A percentile compares a stretch with the other conserved stretches of the same genome.
Evolutionary conservation across 2,888 invertebrate genomes (phyloP).

Genomic region (Phrixothrix hirtus): DNA sequence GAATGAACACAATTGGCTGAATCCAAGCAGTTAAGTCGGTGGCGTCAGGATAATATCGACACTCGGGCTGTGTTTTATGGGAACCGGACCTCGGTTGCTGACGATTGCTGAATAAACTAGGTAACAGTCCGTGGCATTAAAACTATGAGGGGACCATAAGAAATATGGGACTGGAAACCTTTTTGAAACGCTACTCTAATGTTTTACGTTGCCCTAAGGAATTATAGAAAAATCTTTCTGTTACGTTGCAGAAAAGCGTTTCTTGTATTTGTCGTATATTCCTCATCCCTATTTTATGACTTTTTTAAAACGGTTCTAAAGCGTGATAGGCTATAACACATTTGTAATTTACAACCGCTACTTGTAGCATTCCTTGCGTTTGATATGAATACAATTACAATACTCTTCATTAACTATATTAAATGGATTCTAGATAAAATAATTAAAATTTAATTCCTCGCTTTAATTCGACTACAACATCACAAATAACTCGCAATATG

Average conservation of each 20-base stretch:
- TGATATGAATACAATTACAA: too few relatives aligned
- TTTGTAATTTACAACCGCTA: too few relatives aligned
- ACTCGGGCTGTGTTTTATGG: constrained; percentile 48
- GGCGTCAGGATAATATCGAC: constrained; percentile 45
- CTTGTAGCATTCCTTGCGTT: not conserved
- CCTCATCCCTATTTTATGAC: constrained; percentile 5
- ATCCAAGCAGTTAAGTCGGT: constrained; percentile 44
- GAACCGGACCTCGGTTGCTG: constrained; percentile 43
- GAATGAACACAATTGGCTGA: constrained; percentile 47
- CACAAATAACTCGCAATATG: constrained; percentile 11
- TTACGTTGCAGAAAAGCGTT: constrained; percentile 21
- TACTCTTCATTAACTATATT: too few relatives aligned
- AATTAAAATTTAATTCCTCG: too few relatives aligned
- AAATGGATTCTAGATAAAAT: too few relatives aligned
- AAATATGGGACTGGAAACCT: constrained; percentile 28
- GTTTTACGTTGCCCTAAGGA: constrained; percentile 28
- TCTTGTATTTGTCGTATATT: constrained; percentile 10
- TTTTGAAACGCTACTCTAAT: constrained; percentile 24
- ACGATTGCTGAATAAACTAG: constrained; percentile 50
- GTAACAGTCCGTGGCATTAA: constrained; percentile 48
- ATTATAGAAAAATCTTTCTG: constrained; percentile 21
- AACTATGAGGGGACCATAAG: constrained; percentile 37
- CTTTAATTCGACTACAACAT: too few relatives aligned
- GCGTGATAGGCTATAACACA: not conserved
- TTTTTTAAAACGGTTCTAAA: constrained; percentile 5